Evolutionary conservation across 2,797 vertebrate genomes (phyloP).

Genomic region (Schizopygopsis pylzovi): DNA sequence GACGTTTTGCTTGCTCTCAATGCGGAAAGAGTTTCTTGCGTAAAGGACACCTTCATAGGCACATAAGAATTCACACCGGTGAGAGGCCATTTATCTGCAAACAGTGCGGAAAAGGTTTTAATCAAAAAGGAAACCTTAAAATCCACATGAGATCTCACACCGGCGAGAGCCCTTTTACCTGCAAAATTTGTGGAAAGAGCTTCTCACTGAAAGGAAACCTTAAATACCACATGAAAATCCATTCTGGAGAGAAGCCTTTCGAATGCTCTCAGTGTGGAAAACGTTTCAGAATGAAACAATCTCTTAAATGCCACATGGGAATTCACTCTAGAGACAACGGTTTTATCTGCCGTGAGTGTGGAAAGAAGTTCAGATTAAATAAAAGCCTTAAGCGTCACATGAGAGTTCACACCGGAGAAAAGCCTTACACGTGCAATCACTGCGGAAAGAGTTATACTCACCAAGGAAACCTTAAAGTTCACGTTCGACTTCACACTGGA

Average conservation of each 20-base stretch:
- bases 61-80: not conserved
- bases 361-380: too few relatives aligned
- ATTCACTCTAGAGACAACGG: not conserved
- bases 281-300: not conserved
- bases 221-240: not conserved
- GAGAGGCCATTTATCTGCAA: not conserved
- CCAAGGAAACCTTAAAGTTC: too few relatives aligned
- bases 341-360: not conserved
- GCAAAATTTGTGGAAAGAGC: constrained; percentile 13
- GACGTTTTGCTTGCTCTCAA: not conserved
- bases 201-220: constrained; percentile 4
- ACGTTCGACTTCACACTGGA: too few relatives aligned
- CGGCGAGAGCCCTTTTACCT: not conserved
- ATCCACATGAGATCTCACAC: constrained; percentile 9
- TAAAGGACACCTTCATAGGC: constrained; percentile 18
- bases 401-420: too few relatives aligned
- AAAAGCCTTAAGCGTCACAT: too few relatives aligned
- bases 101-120: not conserved
- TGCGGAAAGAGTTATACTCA: too few relatives aligned
- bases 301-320: not conserved
- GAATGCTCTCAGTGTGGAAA: constrained; percentile 8
- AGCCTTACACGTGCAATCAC: too few relatives aligned
- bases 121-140: constrained; percentile 13
- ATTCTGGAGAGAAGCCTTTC: constrained; percentile 19
- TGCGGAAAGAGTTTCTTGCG: constrained; percentile 6